phyloP scores from a whole-genome alignment of 2,113 vertebrate species.

The Nicator chloris region DNA sequence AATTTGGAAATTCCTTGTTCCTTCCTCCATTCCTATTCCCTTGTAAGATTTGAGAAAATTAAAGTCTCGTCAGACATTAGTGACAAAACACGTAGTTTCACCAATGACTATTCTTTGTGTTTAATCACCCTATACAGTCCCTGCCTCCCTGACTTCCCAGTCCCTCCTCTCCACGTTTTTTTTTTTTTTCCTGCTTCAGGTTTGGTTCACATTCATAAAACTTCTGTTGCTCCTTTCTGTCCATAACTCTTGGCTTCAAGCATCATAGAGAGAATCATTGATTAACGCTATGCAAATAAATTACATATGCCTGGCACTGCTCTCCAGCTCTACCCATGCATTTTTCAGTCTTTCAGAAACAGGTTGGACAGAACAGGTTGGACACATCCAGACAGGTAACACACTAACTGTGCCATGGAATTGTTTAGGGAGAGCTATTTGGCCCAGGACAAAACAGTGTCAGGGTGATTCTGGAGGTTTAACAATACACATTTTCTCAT shows the following conservation, averaged over 20 bases:
- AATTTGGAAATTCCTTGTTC: neutral
- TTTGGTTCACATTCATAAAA: neutral
- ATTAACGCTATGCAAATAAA: neutral
- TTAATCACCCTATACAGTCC: neutral
- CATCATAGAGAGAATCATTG: neutral
- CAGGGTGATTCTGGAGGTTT: neutral
- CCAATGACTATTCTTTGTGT: neutral
- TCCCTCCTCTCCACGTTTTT: neutral
- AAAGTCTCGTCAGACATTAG: neutral
- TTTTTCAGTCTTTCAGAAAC: neutral
- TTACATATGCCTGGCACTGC: neutral
- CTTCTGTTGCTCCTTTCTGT: neutral
- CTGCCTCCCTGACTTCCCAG: neutral
- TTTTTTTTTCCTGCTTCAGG: neutral
- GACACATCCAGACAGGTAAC: neutral
- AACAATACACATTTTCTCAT: neutral
- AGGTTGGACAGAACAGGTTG: neutral
- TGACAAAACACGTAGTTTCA: neutral
- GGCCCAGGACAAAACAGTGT: neutral
- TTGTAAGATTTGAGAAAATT: neutral
- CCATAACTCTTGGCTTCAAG: neutral
- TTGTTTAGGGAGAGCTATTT: neutral
- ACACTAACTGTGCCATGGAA: neutral
- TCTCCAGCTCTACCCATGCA: neutral
- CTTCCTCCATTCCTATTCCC: neutral